Evolutionary conservation across 2,797 vertebrate species (phyloP).

Genomic region (Distichodus sexfasciatus): DNA sequence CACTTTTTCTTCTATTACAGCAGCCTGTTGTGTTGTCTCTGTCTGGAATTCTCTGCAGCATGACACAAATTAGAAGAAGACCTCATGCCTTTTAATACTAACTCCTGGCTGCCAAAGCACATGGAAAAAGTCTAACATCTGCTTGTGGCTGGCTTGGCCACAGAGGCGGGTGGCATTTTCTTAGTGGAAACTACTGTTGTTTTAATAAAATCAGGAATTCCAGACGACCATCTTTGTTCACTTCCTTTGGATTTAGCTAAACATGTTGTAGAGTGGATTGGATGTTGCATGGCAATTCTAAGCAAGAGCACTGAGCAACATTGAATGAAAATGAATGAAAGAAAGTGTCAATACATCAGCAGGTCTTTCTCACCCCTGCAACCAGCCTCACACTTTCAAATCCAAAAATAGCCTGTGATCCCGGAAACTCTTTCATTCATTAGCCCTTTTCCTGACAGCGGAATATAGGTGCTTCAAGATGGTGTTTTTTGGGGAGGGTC

Average conservation of each 20-base stretch:
- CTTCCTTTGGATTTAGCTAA: background rate
- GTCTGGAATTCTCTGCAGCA: too few relatives aligned
- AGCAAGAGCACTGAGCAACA: background rate
- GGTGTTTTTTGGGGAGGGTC: conserved; percentile 47
- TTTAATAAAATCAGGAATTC: conserved; percentile 9
- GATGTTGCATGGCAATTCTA: background rate
- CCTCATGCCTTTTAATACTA: background rate
- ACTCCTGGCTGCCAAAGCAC: conserved; percentile 4
- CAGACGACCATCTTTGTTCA: background rate
- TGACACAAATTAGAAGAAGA: background rate
- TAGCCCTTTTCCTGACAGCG: conserved; percentile 58
- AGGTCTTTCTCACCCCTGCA: conserved; percentile 14
- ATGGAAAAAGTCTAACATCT: conserved; percentile 20
- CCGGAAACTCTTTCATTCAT: conserved; percentile 58
- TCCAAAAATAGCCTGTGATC: conserved; percentile 53
- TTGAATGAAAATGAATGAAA: background rate
- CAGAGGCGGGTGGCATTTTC: conserved; percentile 12
- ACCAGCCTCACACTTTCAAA: conserved; percentile 32
- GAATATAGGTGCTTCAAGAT: conserved; percentile 60
- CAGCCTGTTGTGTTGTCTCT: too few relatives aligned
- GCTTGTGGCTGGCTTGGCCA: background rate
- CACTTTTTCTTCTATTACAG: too few relatives aligned
- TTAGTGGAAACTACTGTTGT: conserved; percentile 22
- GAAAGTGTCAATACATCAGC: background rate
- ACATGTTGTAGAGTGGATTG: background rate